phyloP scores from a whole-genome alignment of 2,888 invertebrate genomes.

The Scaptomyza flava region DNA sequence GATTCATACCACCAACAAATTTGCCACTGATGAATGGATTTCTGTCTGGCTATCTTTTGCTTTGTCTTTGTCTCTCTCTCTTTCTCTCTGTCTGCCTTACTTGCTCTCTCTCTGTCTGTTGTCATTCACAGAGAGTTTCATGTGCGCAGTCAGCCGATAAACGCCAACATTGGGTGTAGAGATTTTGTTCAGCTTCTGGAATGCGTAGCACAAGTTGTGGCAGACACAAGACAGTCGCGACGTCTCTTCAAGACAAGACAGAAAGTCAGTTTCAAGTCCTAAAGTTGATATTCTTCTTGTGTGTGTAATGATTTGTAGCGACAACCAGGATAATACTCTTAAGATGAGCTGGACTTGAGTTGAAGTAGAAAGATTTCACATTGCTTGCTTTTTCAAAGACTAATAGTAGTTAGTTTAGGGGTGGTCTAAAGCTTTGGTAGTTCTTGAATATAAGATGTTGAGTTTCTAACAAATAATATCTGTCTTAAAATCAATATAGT shows the following conservation, averaged over 20 bases:
- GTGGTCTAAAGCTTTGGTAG: background rate
- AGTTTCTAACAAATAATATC: background rate
- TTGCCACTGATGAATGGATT: slow-evolving; percentile 85
- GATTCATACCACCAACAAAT: slow-evolving; percentile 84
- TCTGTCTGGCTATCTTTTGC: slow-evolving; percentile 55
- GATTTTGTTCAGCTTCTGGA: slow-evolving; percentile 83
- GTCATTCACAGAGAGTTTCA: slow-evolving; percentile 50
- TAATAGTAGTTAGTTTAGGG: slow-evolving; percentile 1
- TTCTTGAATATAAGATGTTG: background rate
- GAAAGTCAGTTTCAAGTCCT: slow-evolving; percentile 15
- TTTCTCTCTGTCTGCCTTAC: slow-evolving; percentile 16
- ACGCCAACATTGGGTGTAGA: slow-evolving; percentile 81
- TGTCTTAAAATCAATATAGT: background rate
- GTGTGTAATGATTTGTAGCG: slow-evolving; percentile 64
- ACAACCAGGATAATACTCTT: slow-evolving; percentile 50
- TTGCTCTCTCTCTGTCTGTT: slow-evolving; percentile 23
- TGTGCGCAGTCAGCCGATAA: slow-evolving; percentile 64
- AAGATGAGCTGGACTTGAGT: slow-evolving; percentile 26
- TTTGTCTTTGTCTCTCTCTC: slow-evolving; percentile 13
- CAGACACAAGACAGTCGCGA: slow-evolving; percentile 54
- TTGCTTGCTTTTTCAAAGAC: background rate
- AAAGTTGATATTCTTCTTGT: slow-evolving; percentile 25
- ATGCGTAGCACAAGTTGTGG: slow-evolving; percentile 79
- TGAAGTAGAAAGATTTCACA: slow-evolving; percentile 1
- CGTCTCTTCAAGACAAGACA: slow-evolving; percentile 29